These are phyloP conservation scores for Dryobotodes eremita DNA, from an alignment of 2,888 invertebrate genomes.

Conservation along the genomic window DNA sequence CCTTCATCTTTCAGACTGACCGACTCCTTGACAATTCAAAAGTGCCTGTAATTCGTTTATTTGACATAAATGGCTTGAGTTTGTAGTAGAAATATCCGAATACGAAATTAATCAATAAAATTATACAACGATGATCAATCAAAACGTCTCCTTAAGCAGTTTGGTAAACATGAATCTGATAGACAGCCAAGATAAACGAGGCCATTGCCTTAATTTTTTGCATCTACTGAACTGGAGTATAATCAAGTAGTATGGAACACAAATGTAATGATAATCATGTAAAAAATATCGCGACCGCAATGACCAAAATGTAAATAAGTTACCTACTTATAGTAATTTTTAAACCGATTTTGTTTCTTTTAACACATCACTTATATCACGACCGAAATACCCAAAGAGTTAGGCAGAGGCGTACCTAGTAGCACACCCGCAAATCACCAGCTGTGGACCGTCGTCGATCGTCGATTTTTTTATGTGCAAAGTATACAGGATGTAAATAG, in stretches of 20 bases:
- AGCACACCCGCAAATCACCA: no score
- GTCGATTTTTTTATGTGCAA: no score
- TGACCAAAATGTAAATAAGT: not conserved
- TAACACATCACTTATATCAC: not conserved
- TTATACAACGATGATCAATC: conserved; percentile 17
- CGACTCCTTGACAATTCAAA: not conserved
- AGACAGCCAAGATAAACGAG: conserved; percentile 24
- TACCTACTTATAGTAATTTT: not conserved
- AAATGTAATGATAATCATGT: not conserved
- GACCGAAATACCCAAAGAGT: not conserved
- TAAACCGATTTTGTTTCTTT: no score
- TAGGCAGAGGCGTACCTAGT: not conserved
- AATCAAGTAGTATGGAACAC: not conserved
- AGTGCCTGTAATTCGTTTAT: not conserved
- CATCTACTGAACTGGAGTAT: not conserved
- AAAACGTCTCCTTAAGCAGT: conserved; percentile 16
- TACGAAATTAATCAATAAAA: conserved; percentile 7
- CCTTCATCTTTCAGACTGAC: not conserved
- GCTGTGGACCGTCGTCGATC: no score
- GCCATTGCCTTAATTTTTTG: not conserved
- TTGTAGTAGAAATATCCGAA: not conserved
- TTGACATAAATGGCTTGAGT: not conserved
- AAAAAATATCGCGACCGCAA: not conserved
- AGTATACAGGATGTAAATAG: no score
- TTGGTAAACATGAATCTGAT: conserved; percentile 27